A percentile compares a stretch with the other conserved stretches of the same genome.
Evolutionary conservation across 2,113 vertebrate species (phyloP).

Genomic region (Lycocorax pyrrhopterus): DNA sequence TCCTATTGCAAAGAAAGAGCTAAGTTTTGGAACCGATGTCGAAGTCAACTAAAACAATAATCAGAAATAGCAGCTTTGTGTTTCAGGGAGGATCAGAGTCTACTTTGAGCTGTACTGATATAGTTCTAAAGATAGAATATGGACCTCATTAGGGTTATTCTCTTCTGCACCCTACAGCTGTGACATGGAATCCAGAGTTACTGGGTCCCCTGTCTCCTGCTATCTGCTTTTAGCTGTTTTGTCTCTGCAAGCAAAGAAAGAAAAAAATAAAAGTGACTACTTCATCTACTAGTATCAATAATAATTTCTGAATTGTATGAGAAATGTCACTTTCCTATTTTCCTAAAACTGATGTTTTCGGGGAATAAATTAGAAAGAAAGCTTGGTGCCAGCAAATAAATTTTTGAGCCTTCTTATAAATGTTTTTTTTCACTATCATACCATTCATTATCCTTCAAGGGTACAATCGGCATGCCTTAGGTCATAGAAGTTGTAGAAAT

Average conservation of each 20-base stretch:
- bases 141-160: neutral
- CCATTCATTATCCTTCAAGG: neutral
- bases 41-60: neutral
- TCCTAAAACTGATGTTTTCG: neutral
- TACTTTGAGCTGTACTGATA: neutral
- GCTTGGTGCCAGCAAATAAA: neutral
- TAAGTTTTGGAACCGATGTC: neutral
- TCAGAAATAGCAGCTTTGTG: neutral
- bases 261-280: neutral
- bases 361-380: neutral
- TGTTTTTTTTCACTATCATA: neutral
- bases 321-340: neutral
- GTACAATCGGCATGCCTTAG: neutral
- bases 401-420: neutral
- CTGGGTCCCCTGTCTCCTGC: neutral
- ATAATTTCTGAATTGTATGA: neutral
- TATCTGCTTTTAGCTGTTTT: neutral
- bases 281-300: neutral
- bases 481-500: neutral
- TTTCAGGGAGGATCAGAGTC: neutral
- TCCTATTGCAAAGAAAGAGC: neutral
- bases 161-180: neutral
- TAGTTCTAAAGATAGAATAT: neutral
- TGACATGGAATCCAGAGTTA: neutral
- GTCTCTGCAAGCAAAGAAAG: neutral